Conservation (phyloP, 2,113 vertebrate species). For the Nansenia antarctica region DNA sequence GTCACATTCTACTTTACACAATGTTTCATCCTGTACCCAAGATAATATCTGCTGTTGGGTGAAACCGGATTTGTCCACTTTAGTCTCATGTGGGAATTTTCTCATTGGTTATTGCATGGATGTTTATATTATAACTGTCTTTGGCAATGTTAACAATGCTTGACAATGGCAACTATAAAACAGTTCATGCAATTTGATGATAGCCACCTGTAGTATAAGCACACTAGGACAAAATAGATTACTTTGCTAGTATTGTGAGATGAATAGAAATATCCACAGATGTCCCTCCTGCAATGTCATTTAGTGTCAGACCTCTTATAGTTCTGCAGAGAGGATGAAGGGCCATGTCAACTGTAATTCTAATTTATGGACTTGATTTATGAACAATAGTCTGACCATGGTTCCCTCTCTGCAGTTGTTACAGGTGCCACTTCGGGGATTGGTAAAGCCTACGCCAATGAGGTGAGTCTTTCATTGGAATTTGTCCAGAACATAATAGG, state of each 20-base stretch:
- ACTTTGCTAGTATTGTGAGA: too few relatives aligned
- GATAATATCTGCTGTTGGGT: background rate
- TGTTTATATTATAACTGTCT: background rate
- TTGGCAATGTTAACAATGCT: background rate
- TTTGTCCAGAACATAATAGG: background rate
- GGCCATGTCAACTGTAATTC: too few relatives aligned
- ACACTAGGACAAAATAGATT: background rate
- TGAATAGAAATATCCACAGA: too few relatives aligned
- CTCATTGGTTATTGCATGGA: background rate
- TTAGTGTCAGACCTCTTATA: too few relatives aligned
- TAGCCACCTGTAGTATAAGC: background rate
- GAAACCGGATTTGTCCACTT: background rate
- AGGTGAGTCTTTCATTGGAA: slow-evolving; percentile 65
- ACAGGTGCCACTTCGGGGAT: slow-evolving; percentile 81
- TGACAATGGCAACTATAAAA: background rate
- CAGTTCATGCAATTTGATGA: background rate
- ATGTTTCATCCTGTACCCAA: background rate
- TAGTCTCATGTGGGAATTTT: background rate
- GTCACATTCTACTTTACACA: background rate
- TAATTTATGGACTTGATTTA: too few relatives aligned
- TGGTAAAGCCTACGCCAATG: slow-evolving; percentile 76
- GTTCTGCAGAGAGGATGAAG: too few relatives aligned
- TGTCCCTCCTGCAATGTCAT: too few relatives aligned
- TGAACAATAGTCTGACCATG: background rate
- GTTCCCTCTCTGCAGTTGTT: slow-evolving; percentile 66